phyloP scores from a whole-genome alignment of 2,113 vertebrate genomes.

The Ophiodon elongatus region DNA sequence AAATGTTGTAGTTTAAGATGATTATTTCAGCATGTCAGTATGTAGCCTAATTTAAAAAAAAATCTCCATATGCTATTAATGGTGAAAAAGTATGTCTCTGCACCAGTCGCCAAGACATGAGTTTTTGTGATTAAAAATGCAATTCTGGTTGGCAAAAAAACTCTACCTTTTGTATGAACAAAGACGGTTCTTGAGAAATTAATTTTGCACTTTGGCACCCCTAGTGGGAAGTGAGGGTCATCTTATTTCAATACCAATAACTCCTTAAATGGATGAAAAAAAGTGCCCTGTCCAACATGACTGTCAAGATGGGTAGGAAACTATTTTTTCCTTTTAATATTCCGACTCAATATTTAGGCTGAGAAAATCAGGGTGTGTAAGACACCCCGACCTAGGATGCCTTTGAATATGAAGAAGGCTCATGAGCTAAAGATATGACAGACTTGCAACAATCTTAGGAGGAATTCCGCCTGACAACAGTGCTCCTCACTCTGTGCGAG shows the following conservation, averaged over 20 bases:
- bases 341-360: too few relatives aligned
- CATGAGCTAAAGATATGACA: background rate
- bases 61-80: background rate
- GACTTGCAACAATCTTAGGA: background rate
- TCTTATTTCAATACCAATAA: background rate
- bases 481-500: background rate
- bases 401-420: background rate
- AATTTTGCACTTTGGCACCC: background rate
- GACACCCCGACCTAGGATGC: background rate
- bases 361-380: background rate
- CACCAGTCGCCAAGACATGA: background rate
- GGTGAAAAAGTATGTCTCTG: too few relatives aligned
- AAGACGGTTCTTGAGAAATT: background rate
- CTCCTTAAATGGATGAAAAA: too few relatives aligned
- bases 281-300: too few relatives aligned
- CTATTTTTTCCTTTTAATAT: background rate
- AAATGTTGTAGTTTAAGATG: background rate
- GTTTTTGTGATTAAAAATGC: background rate
- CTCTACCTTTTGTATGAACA: background rate
- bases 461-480: constrained; percentile 12
- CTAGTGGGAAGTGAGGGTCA: background rate
- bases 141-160: too few relatives aligned
- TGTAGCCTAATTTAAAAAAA: background rate
- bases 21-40: background rate
- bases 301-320: background rate